Conservation (phyloP, 1,140 invertebrate genomes). For the Drosophila bipectinata region DNA sequence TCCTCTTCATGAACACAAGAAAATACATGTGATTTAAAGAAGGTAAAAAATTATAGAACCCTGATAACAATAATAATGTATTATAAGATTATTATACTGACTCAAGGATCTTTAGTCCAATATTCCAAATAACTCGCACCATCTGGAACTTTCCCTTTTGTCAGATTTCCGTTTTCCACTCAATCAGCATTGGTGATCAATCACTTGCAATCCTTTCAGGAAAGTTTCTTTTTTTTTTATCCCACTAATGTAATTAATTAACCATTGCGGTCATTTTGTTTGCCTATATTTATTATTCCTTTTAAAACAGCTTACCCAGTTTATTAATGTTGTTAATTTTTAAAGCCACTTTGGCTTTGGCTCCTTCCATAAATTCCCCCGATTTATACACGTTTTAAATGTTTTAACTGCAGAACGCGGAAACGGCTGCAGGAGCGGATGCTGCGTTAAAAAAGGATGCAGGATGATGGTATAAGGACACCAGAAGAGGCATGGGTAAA, state of each 20-base stretch:
- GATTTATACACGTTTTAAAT: slow-evolving; percentile 67
- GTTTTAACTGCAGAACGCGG: slow-evolving; percentile 55
- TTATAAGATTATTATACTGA: too few species aligned
- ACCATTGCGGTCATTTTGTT: slow-evolving; percentile 15
- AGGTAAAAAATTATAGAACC: too few species aligned
- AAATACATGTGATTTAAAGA: background rate
- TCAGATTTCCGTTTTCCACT: background rate
- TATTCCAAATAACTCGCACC: too few species aligned
- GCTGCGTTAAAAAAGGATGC: slow-evolving; percentile 44
- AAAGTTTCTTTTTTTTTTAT: slow-evolving; percentile 9
- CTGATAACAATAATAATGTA: too few species aligned
- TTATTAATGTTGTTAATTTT: slow-evolving; percentile 71
- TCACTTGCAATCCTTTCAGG: slow-evolving; percentile 11
- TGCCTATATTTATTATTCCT: slow-evolving; percentile 29
- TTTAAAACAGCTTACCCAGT: slow-evolving; percentile 25
- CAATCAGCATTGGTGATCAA: slow-evolving; percentile 9
- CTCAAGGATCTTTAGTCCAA: background rate
- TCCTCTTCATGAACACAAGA: background rate
- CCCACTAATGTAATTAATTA: slow-evolving; percentile 51
- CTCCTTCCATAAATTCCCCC: slow-evolving; percentile 45
- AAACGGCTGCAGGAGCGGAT: slow-evolving; percentile 29
- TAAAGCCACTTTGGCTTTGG: slow-evolving; percentile 58
- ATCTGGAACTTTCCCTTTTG: background rate
- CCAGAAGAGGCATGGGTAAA: slow-evolving; percentile 24
- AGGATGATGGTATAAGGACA: slow-evolving; percentile 25